These are phyloP conservation scores for Lapara coniferarum DNA, from an alignment of 2,888 invertebrate species.

Conservation along the genomic window DNA sequence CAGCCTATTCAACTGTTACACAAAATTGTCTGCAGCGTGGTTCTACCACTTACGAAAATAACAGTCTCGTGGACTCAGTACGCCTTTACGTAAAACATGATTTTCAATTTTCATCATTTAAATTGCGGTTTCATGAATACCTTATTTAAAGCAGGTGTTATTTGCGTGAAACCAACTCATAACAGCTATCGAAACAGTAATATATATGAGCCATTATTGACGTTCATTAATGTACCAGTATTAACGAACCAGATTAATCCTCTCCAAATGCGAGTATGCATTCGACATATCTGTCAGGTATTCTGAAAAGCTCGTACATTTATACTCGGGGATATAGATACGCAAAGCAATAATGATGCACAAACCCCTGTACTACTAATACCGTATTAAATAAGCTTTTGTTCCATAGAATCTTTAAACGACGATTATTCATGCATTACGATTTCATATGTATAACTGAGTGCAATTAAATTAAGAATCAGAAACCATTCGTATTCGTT, in stretches of 20 bases:
- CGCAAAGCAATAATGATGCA: neutral
- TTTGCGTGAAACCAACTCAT: neutral
- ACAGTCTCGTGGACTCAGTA: neutral
- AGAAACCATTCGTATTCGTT: conserved; percentile 14
- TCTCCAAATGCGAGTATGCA: conserved; percentile 1
- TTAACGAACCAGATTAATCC: conserved; percentile 13
- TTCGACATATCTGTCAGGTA: conserved; percentile 2
- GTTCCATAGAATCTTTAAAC: too few species aligned
- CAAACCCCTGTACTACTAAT: neutral
- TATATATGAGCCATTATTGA: neutral
- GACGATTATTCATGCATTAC: neutral
- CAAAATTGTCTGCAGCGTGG: too few species aligned
- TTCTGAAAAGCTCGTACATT: conserved; percentile 1
- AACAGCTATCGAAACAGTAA: neutral
- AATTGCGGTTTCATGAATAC: neutral
- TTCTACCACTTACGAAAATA: neutral
- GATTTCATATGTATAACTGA: neutral
- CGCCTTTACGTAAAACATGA: neutral
- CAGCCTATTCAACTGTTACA: too few species aligned
- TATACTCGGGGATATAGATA: neutral
- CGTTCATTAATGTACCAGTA: neutral
- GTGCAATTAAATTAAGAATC: conserved; percentile 11
- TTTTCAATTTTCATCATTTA: neutral
- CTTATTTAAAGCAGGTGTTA: neutral
- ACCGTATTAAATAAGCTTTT: too few species aligned